A percentile compares a stretch with the other conserved stretches of the same genome.
These are phyloP conservation scores for Arenicola marina DNA, from an alignment of 2,888 invertebrate species.

Conservation along the genomic window DNA sequence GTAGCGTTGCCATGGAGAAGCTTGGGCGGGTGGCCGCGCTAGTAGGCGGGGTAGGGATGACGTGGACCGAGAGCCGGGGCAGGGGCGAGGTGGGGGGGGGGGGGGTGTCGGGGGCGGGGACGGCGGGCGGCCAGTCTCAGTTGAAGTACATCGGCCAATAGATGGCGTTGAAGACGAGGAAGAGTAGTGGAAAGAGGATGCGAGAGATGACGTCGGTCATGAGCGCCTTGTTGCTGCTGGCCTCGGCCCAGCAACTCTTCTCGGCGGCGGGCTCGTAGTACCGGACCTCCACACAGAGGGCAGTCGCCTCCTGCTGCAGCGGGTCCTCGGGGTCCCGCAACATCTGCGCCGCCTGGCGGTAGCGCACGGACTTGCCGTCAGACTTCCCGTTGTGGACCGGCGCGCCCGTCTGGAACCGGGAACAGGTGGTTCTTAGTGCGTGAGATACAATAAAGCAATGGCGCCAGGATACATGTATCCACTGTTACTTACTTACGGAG, in stretches of 20 bases:
- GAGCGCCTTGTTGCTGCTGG: slow-evolving; percentile 11
- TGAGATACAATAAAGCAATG: no score
- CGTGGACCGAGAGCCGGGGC: no score
- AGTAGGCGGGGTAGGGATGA: no score
- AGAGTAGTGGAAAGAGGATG: slow-evolving; percentile 14
- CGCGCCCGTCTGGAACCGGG: no score
- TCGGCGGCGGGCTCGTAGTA: background rate
- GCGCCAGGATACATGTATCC: no score
- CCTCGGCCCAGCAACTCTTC: background rate
- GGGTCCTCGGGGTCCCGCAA: background rate
- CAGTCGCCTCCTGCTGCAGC: background rate
- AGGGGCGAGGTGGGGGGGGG: no score
- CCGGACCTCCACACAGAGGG: background rate
- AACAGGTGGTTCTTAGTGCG: no score
- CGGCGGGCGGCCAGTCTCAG: no score
- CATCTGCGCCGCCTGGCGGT: background rate
- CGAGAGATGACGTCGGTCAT: slow-evolving; percentile 17
- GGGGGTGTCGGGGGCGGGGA: no score
- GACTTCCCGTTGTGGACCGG: background rate
- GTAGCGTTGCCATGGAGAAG: no score
- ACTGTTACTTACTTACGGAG: background rate
- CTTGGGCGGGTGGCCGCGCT: no score
- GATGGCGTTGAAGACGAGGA: slow-evolving; percentile 15
- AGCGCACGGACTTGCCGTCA: background rate
- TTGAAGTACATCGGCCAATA: slow-evolving; percentile 19